A percentile compares a stretch with the other conserved stretches of the same genome.
These are phyloP conservation scores for Oryzias melastigma DNA, from an alignment of 2,113 vertebrate genomes.

Conservation along the genomic window DNA sequence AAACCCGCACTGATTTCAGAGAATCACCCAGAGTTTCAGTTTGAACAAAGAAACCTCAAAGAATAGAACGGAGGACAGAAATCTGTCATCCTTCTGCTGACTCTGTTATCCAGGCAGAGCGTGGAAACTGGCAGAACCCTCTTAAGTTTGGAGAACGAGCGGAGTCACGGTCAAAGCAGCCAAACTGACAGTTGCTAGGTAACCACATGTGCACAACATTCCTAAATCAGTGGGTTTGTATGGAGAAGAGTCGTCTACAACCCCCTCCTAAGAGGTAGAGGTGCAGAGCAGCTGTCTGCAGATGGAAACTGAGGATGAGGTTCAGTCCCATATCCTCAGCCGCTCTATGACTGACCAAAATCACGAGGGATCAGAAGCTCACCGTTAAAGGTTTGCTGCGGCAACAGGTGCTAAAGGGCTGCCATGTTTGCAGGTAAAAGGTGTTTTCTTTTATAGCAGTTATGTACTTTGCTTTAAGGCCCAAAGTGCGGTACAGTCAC, in stretches of 20 bases:
- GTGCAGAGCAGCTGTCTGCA: constrained; percentile 1
- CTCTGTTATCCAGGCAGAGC: background rate
- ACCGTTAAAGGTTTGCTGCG: too few species aligned
- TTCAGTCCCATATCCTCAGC: too few species aligned
- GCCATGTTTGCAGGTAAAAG: too few species aligned
- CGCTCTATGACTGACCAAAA: too few species aligned
- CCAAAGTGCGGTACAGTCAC: too few species aligned
- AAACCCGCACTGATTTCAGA: too few species aligned
- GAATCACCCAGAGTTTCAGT: too few species aligned
- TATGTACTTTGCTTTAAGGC: too few species aligned
- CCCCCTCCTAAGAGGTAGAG: constrained; percentile 5
- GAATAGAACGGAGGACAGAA: background rate
- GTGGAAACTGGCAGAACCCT: constrained; percentile 1
- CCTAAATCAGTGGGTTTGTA: constrained; percentile 31
- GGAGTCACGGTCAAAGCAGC: constrained; percentile 17
- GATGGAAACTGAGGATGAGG: constrained; percentile 1
- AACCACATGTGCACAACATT: constrained; percentile 22
- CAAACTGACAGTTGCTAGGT: constrained; percentile 29
- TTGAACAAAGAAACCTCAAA: background rate
- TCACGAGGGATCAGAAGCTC: too few species aligned
- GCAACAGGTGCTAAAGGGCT: too few species aligned
- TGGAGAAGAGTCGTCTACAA: constrained; percentile 4
- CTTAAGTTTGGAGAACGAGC: constrained; percentile 9
- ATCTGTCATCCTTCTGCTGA: background rate
- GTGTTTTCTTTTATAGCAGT: too few species aligned